Conservation (phyloP, 2,888 invertebrate genomes). For the Drosophila borealis region DNA sequence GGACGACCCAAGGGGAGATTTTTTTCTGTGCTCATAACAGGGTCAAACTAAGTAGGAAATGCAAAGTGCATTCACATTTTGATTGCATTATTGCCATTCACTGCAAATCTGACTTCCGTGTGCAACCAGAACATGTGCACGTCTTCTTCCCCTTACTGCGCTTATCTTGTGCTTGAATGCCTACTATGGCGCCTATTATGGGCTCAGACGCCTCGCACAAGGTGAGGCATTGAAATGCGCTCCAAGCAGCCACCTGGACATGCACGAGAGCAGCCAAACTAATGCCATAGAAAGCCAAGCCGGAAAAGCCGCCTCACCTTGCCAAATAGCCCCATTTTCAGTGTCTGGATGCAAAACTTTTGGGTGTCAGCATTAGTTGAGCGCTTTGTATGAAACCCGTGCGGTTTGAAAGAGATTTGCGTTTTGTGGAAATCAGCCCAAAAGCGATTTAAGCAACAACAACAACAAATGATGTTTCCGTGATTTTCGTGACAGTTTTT, state of each 20-base stretch:
- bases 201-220: constrained; percentile 40
- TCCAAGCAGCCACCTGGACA: constrained; percentile 45
- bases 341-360: constrained; percentile 56
- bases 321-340: constrained; percentile 31
- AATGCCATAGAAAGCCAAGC: constrained; percentile 41
- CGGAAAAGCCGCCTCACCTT: constrained; percentile 33
- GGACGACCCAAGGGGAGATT: not conserved
- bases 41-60: constrained; percentile 79
- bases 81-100: constrained; percentile 74
- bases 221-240: constrained; percentile 61
- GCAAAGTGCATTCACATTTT: constrained; percentile 81
- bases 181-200: constrained; percentile 48
- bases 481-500: constrained; percentile 11
- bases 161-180: constrained; percentile 32
- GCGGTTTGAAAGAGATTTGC: constrained; percentile 64
- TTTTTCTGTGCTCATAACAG: constrained; percentile 49
- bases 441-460: constrained; percentile 57
- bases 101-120: constrained; percentile 77
- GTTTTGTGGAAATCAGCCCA: constrained; percentile 40
- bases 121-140: constrained; percentile 65
- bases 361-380: constrained; percentile 43
- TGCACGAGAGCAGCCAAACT: constrained; percentile 25
- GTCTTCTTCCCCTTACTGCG: not conserved
- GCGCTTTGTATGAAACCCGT: constrained; percentile 47
- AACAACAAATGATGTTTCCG: constrained; percentile 35